Conservation (phyloP, 2,797 vertebrate species). For the Lates japonicus region DNA sequence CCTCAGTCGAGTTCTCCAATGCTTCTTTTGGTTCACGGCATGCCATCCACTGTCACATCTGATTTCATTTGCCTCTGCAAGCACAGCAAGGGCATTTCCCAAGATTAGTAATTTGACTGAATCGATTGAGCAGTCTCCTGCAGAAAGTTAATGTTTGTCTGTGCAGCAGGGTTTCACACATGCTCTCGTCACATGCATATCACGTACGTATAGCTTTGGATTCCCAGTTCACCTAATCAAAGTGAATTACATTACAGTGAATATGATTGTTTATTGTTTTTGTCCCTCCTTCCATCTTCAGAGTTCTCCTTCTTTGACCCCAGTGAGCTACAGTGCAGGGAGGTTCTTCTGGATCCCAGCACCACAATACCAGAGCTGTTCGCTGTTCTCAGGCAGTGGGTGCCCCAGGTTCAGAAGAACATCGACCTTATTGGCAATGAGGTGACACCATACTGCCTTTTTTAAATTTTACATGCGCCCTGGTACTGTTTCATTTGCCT, state of each 20-base stretch:
- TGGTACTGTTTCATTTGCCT: background rate
- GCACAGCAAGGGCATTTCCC: constrained; percentile 54
- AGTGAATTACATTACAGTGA: background rate
- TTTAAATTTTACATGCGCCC: background rate
- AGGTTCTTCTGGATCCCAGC: constrained; percentile 92
- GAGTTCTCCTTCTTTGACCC: constrained; percentile 99
- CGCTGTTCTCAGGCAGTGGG: constrained; percentile 97
- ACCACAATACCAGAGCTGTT: constrained; percentile 97
- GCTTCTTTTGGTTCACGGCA: constrained; percentile 52
- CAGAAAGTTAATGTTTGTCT: constrained; percentile 35
- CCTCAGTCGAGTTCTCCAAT: constrained; percentile 30
- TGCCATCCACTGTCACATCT: constrained; percentile 49
- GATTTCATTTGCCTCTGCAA: constrained; percentile 53
- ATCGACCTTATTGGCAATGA: constrained; percentile 94
- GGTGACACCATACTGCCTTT: constrained; percentile 79
- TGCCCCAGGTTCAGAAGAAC: constrained; percentile 98
- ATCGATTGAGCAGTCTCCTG: constrained; percentile 45
- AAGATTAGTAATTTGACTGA: constrained; percentile 58
- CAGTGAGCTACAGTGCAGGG: constrained; percentile 92
- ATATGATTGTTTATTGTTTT: background rate
- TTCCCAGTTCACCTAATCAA: background rate
- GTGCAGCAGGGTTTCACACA: constrained; percentile 22
- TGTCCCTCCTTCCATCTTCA: constrained; percentile 65
- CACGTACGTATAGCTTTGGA: background rate
- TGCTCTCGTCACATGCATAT: background rate